Evolutionary conservation across 1,140 invertebrate genomes (phyloP), one percentile per base, ranked within the genome.

Genomic region (Brachionus sp.): DNA sequence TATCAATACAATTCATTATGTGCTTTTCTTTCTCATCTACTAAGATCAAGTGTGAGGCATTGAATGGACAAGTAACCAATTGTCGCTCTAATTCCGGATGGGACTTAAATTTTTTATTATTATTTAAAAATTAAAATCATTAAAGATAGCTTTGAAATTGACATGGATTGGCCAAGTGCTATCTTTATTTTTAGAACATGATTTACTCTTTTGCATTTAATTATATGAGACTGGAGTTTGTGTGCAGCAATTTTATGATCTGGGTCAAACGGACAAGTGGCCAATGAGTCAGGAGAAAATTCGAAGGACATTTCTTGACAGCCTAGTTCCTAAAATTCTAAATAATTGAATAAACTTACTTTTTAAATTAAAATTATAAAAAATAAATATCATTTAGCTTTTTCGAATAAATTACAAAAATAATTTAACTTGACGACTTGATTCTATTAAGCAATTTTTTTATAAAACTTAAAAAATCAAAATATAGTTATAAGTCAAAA

Each of bases 121-220:
- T 39, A 70, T 39, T 2, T 6, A 42, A 23, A 42, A 25, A 19
- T 9, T 5, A 70, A 39, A 23, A 37, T n/a, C 16, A 12, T 25
- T 5, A 25, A 25, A 25, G 29, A n/a, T n/a, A n/a, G n/a, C n/a
- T n/a, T n/a, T n/a, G n/a, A n/a, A n/a, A n/a, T n/a, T n/a, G n/a
- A n/a, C n/a, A n/a, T n/a, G n/a, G n/a, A n/a, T n/a, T n/a, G n/a
- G n/a, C n/a, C n/a, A n/a, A n/a, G n/a, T n/a, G n/a, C n/a, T 19
- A 53, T 53, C 50, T 53, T 53, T 23, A 16, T 16, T 2, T 16
- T 53, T n/a, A 53, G 5, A 16, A 53, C 19, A 16, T 1, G 3
- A 2, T 23, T 12, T 42, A 70, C 66, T 70, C 66, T 44, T 75
- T 13, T 75, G 42, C 70, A 75, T 75, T 75, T 75, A 23, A 75